Evolutionary conservation across 2,797 vertebrate genomes (phyloP), one percentile per base, ranked within the genome.

Genomic region (Oreonectes daqikongensis): DNA sequence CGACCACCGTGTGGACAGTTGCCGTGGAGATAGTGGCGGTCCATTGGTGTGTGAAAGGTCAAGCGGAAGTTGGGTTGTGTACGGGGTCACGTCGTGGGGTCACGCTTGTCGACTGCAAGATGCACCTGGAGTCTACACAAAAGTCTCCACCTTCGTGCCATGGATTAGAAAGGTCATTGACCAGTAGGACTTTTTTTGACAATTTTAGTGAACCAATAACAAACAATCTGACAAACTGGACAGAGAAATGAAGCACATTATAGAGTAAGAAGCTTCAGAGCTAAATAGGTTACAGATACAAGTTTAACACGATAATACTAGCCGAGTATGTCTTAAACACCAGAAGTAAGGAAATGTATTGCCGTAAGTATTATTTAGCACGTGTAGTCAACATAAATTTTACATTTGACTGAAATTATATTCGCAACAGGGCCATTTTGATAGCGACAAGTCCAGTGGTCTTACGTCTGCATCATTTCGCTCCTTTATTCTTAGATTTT

Each of bases 21-120:
- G 97, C 82, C 96, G 97, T 4, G 97, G 98, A 3, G 97, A 99
- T 90, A 99, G 97, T 0, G 97, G 98, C 0, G 98, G 97, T 8
- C 98, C 98, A 0, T 84, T 99, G 78, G 93, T 97, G 90, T 99
- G 98, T 2, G 92, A 98, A 85, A 90, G 94, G 5, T 93, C 87
- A n/a, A 90, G 93, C 50, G 93, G 90, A 32, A 88, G 91, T 50
- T 99, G 98, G 98, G 95, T 93, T 10, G 94, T 98, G n/a, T 98
- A 95, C 0, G 98, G 98, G 2, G 95, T 99, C 68, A 99, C 98
- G 1, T 99, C 98, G 67, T 99, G 98, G 98, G 98, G 98, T 65
- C 94, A 99, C 0, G 95, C 96, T 32, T 99, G 98, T 67, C 92
- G 97, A 44, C 92, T 93, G 10, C 95, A 96, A 63, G 94, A 94